Evolutionary conservation across 1,140 invertebrate genomes (phyloP), one percentile per base, ranked within the genome.

Genomic region (Pemphigus obesinymphae): DNA sequence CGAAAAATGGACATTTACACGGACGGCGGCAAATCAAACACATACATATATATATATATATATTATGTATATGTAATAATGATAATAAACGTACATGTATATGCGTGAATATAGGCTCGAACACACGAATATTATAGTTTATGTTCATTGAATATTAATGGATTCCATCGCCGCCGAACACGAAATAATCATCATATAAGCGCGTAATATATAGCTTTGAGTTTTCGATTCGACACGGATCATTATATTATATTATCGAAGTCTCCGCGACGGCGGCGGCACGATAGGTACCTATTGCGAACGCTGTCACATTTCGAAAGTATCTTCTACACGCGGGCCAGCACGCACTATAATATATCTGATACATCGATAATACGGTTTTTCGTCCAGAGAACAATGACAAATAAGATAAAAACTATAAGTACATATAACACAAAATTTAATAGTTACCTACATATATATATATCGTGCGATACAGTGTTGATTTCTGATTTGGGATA

Each of bases 111-210:
- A 55, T 11, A 6, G 23, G 3, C n/a, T 4, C 13, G 58, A 6
- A 10, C 29, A 63, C 29, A 63, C 58, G 58, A 63, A 63, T 63
- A 63, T 63, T 63, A 66, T 66, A n/a, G 63, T 66, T 66, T 66
- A 66, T 66, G 63, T 37, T 66, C 63, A n/a, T 66, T 34, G 63
- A 66, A 66, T 66, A 66, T 66, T 66, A n/a, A 66, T 66, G 34
- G 63, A 66, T 66, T 61, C 58, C 55, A 29, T 10, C 11, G 61
- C 61, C 17, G 63, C 29, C 31, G 61, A 50, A 50, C 48, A 45
- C 43, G 43, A 45, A 45, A 5, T 45, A 45, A 45, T 29, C 58
- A 17, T 31, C 61, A 29, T 17, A 37, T 34, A n/a, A n/a, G n/a
- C 63, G 63, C 26, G 15, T 66, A 66, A 66, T 66, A 66, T 37